These are phyloP conservation scores for Notodonta ziczac DNA, from an alignment of 2,888 invertebrate genomes.

Conservation along the genomic window DNA sequence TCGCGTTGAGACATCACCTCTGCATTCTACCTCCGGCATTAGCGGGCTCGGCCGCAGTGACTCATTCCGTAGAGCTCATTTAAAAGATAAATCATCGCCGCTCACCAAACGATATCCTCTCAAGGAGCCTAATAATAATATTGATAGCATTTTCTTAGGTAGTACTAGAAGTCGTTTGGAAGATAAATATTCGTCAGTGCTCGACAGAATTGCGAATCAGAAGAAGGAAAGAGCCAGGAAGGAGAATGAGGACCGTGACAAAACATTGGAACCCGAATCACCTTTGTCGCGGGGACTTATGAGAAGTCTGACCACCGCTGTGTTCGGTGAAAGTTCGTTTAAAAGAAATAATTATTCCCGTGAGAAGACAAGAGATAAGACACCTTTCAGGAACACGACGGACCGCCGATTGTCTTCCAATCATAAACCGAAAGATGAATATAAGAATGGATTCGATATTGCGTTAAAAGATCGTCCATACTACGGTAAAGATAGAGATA, in stretches of 20 bases:
- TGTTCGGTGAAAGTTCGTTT: slow-evolving; percentile 87
- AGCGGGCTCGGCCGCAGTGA: slow-evolving; percentile 74
- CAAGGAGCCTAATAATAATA: slow-evolving; percentile 78
- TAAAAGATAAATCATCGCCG: slow-evolving; percentile 77
- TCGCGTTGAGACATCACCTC: slow-evolving; percentile 72
- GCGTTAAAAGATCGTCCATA: slow-evolving; percentile 57
- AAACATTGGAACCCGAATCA: slow-evolving; percentile 87
- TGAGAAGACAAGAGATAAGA: slow-evolving; percentile 86
- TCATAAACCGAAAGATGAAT: slow-evolving; percentile 67
- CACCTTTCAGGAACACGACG: slow-evolving; percentile 84
- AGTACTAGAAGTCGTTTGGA: slow-evolving; percentile 88
- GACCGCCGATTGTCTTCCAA: slow-evolving; percentile 70
- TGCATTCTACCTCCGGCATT: slow-evolving; percentile 67
- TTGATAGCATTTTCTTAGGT: slow-evolving; percentile 74
- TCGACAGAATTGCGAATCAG: slow-evolving; percentile 88
- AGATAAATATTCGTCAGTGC: slow-evolving; percentile 91
- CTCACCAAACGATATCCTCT: slow-evolving; percentile 74
- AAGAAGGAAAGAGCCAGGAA: slow-evolving; percentile 81
- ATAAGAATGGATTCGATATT: slow-evolving; percentile 71
- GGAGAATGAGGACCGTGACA: slow-evolving; percentile 86
- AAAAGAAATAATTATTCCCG: slow-evolving; percentile 83
- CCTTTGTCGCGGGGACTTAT: slow-evolving; percentile 79
- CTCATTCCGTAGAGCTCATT: slow-evolving; percentile 76
- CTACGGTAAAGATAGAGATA: slow-evolving; percentile 79
- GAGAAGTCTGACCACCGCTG: slow-evolving; percentile 90